A percentile compares a stretch with the other conserved stretches of the same genome.
phyloP scores from a whole-genome alignment of 2,797 vertebrate genomes.

The Pelodytes ibericus region DNA sequence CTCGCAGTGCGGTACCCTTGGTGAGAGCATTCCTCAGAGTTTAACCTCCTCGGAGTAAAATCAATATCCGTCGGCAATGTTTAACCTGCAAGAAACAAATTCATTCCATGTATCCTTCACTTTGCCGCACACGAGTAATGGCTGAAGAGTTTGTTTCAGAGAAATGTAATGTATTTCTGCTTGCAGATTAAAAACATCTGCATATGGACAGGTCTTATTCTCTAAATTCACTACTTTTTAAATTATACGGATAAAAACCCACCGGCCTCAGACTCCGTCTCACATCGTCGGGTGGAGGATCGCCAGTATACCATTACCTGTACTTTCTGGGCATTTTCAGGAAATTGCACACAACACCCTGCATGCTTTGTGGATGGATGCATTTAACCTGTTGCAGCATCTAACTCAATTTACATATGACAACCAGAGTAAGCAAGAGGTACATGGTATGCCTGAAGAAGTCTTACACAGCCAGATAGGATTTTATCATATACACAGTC shows the following conservation, averaged over 20 bases:
- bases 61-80: not conserved
- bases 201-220: not conserved
- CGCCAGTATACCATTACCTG: too few species aligned
- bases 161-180: not conserved
- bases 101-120: not conserved
- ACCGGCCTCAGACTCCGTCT: not conserved
- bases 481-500: too few species aligned
- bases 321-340: too few species aligned
- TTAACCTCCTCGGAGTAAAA: not conserved
- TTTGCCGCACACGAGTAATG: not conserved
- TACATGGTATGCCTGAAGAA: too few species aligned
- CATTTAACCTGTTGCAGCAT: too few species aligned
- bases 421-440: too few species aligned
- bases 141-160: not conserved
- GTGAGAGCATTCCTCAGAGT: not conserved
- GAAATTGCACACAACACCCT: too few species aligned
- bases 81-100: not conserved
- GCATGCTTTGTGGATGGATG: too few species aligned
- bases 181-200: not conserved
- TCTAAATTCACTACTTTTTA: too few species aligned
- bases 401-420: too few species aligned
- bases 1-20: not conserved
- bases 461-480: too few species aligned
- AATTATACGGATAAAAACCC: not conserved
- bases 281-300: not conserved